Evolutionary conservation across 1,140 invertebrate genomes (phyloP).

Genomic region (Lucilia sericata): DNA sequence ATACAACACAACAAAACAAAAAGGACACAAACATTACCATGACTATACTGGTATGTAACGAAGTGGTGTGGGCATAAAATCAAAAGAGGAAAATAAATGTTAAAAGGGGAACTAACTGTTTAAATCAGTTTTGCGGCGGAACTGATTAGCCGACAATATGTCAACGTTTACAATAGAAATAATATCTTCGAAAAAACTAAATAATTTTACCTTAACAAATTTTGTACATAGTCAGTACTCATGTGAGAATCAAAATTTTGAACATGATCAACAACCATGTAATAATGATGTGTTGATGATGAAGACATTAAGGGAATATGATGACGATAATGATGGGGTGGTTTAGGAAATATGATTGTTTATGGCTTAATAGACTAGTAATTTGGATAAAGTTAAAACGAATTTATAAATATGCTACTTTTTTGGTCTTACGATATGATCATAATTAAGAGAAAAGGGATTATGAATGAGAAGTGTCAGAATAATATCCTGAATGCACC

Average conservation of each 20-base stretch:
- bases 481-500: no score
- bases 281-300: constrained; percentile 25
- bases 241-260: not conserved
- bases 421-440: no score
- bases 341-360: not conserved
- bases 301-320: not conserved
- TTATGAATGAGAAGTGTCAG: no score
- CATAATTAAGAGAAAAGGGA: no score
- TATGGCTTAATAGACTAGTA: no score
- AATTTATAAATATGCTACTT: no score
- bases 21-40: constrained; percentile 18
- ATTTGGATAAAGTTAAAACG: no score
- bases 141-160: constrained; percentile 68
- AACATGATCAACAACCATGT: not conserved
- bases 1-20: not conserved
- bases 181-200: constrained; percentile 26
- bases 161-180: constrained; percentile 51
- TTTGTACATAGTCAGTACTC: not conserved
- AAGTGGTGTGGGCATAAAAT: not conserved
- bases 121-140: constrained; percentile 53
- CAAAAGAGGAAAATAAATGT: not conserved
- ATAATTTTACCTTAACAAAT: not conserved
- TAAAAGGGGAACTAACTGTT: not conserved
- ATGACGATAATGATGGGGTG: not conserved
- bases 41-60: not conserved